These are phyloP conservation scores for Ectropis crepuscularia DNA, from an alignment of 2,888 invertebrate species.

Conservation along the genomic window DNA sequence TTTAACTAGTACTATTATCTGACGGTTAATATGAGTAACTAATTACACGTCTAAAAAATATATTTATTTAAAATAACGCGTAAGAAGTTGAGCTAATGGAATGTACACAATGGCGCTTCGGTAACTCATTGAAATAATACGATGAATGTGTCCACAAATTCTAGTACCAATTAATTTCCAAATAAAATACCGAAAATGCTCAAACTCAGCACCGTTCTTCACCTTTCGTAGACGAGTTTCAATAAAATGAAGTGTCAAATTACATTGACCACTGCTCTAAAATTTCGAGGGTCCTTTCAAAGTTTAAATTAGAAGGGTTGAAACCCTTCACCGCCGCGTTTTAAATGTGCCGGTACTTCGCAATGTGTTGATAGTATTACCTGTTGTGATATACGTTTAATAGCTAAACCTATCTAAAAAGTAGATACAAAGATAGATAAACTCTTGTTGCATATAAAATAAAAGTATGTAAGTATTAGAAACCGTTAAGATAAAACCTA, in stretches of 20 bases:
- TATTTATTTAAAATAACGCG: not conserved
- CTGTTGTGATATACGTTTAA: no score
- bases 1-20: no score
- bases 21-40: no score
- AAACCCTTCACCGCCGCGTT: slow-evolving; percentile 45
- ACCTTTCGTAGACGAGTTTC: slow-evolving; percentile 28
- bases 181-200: slow-evolving; percentile 8
- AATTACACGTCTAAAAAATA: no score
- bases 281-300: slow-evolving; percentile 58
- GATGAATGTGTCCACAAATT: no score
- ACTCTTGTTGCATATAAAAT: no score
- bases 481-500: no score
- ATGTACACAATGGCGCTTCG: no score
- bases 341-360: slow-evolving; percentile 9
- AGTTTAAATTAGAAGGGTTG: slow-evolving; percentile 60
- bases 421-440: no score
- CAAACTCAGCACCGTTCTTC: slow-evolving; percentile 2
- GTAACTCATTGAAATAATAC: no score
- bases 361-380: slow-evolving; percentile 3
- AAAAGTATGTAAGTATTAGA: no score
- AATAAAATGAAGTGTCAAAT: slow-evolving; percentile 58
- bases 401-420: no score
- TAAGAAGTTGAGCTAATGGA: not conserved
- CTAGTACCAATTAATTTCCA: slow-evolving; percentile 4
- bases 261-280: slow-evolving; percentile 67